Percentiles rank a stretch among this genome's conserved stretches.
These are phyloP conservation scores for Alosa sapidissima DNA, from an alignment of 2,797 vertebrate species.

Conservation along the genomic window DNA sequence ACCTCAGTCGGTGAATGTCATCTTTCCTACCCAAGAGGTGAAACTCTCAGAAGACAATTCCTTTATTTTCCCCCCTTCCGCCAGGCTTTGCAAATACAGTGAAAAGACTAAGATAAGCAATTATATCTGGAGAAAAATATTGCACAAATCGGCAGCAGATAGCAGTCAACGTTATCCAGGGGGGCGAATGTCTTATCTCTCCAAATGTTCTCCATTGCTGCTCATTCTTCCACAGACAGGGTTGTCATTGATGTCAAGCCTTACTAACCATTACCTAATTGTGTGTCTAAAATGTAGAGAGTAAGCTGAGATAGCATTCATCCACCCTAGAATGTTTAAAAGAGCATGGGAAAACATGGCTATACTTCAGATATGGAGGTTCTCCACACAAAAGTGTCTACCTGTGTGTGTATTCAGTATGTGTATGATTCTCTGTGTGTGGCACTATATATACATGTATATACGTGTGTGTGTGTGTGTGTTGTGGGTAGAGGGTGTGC, in stretches of 20 bases:
- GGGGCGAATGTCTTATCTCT: slow-evolving; percentile 39
- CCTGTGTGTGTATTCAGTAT: slow-evolving; percentile 1
- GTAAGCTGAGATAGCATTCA: slow-evolving; percentile 10
- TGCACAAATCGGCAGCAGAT: slow-evolving; percentile 48
- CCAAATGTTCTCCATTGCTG: slow-evolving; percentile 30
- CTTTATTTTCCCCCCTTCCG: slow-evolving; percentile 24
- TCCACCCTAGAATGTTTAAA: not conserved
- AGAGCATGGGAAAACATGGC: not conserved
- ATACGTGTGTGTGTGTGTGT: not conserved
- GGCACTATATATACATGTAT: not conserved
- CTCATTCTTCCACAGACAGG: not conserved
- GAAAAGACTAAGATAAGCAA: slow-evolving; percentile 48
- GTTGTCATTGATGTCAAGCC: slow-evolving; percentile 38
- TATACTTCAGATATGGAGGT: not conserved
- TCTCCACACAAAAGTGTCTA: slow-evolving; percentile 5
- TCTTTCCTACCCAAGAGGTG: slow-evolving; percentile 32
- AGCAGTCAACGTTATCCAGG: slow-evolving; percentile 34
- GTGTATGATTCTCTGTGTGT: not conserved
- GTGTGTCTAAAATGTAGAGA: not conserved
- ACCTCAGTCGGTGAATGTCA: slow-evolving; percentile 18
- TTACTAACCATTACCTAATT: slow-evolving; percentile 40
- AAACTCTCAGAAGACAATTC: slow-evolving; percentile 37
- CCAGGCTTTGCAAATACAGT: slow-evolving; percentile 33
- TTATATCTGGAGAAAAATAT: slow-evolving; percentile 46
- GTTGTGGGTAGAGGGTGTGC: not conserved